Base-by-base conservation (phyloP, 1,140 invertebrate species). In the Caenorhabditis latens region DNA sequence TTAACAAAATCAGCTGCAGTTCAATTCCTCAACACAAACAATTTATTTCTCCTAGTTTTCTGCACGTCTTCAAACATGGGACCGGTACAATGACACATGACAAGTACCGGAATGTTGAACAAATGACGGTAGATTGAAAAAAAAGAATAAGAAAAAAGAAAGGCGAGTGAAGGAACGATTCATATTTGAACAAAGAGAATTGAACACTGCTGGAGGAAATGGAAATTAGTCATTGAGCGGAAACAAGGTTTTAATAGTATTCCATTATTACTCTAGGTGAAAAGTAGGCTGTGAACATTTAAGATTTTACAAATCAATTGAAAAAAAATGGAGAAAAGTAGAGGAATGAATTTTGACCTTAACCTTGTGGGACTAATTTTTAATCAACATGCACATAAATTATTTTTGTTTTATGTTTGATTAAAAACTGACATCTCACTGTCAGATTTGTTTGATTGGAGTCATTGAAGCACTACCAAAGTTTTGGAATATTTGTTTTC, bases 121-220 rank as follows among this genome's bases (percentile, higher is more conserved):
- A 79, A 79, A 53, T 79, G 71, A 79, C 46, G 40, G 71, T 79
- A 50, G 46, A 43, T 79, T 79, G 71, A 50, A 79, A 43, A 79
- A 32, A 14, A 19, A 50, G n/a, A 50, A 13, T 13, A 53, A 79
- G n/a, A 79, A 79, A 14, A 14, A 50, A 79, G 11, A 24, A 50
- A 24, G 71, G 14, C 61, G 24, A 63, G 61, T 63, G 61, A 24
- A 79, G 71, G 46, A 79, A 79, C 71, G 71, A 79, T 79, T 79
- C 46, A 79, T 79, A 79, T 79, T 79, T 79, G 71, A 79, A 50
- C 71, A 79, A 50, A 79, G 71, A n/a, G n/a, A 79, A 79, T 79
- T 48, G 71, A 79, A 79, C 71, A 79, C 71, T 79, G n/a, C n/a
- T 79, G 46, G n/a, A 79, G 71, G 71, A 79, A 79, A 79, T 53